A percentile compares a stretch with the other conserved stretches of the same genome.
Conservation (phyloP, 1,140 invertebrate genomes). For the Papilio dardanus region DNA sequence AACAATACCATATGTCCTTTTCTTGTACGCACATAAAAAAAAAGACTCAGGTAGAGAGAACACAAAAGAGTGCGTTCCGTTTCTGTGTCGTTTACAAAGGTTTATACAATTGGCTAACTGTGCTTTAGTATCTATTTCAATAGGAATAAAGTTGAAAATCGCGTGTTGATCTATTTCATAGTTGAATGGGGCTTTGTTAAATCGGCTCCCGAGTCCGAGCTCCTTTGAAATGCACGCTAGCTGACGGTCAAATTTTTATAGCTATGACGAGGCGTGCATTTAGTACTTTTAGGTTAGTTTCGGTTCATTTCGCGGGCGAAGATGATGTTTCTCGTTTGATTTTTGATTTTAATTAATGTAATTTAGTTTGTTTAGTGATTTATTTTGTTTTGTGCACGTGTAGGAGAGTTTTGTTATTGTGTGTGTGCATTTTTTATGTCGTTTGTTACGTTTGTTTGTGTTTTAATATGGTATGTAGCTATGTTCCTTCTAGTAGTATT, state of each 20-base stretch:
- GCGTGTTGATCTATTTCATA: constrained; percentile 21
- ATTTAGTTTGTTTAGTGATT: constrained; percentile 46
- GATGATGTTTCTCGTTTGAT: constrained; percentile 50
- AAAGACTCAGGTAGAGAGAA: constrained; percentile 73
- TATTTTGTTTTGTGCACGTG: constrained; percentile 41
- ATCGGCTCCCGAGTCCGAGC: constrained; percentile 54
- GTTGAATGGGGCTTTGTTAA: constrained; percentile 36
- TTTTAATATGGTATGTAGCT: not conserved
- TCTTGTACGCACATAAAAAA: constrained; percentile 66
- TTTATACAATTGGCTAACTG: not conserved
- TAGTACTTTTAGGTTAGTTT: constrained; percentile 76
- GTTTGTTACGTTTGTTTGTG: constrained; percentile 42
- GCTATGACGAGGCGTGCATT: constrained; percentile 51
- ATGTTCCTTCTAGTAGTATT: not conserved
- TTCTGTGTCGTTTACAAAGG: constrained; percentile 43
- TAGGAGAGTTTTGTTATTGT: constrained; percentile 38
- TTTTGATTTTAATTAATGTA: constrained; percentile 54
- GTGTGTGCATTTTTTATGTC: too few species aligned
- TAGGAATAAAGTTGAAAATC: constrained; percentile 39
- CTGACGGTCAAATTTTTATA: constrained; percentile 77
- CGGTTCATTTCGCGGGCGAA: constrained; percentile 52
- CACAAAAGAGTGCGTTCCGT: constrained; percentile 71
- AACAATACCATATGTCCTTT: constrained; percentile 40
- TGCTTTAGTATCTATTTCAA: constrained; percentile 12
- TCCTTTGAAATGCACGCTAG: constrained; percentile 63